Conservation (phyloP, 2,797 vertebrate species). For the Phalanger gymnotis region DNA sequence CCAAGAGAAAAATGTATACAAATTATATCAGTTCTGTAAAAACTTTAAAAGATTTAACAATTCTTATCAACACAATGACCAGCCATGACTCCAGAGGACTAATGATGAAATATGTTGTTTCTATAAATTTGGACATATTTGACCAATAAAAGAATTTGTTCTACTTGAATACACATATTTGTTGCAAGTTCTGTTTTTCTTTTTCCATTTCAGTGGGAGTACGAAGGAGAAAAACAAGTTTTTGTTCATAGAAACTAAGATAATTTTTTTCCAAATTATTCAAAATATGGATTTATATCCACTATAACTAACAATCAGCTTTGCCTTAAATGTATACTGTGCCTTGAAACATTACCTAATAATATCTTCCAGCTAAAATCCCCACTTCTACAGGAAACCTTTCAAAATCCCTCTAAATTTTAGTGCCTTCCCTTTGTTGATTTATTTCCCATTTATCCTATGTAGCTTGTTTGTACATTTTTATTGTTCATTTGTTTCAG, state of each 20-base stretch:
- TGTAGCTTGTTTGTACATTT: neutral
- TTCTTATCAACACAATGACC: neutral
- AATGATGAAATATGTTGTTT: neutral
- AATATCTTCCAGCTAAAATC: neutral
- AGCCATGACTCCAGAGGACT: neutral
- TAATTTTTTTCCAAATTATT: neutral
- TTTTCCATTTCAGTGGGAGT: neutral
- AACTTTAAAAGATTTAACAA: neutral
- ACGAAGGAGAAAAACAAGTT: neutral
- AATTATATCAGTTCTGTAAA: neutral
- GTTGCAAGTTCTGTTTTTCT: neutral
- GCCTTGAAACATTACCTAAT: neutral
- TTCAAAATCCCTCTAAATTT: neutral
- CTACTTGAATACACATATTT: neutral
- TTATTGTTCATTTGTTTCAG: neutral
- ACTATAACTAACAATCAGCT: neutral
- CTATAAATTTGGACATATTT: neutral
- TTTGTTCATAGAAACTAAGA: neutral
- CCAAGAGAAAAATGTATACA: neutral
- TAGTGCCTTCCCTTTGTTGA: neutral
- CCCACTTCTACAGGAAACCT: neutral
- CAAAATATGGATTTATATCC: neutral
- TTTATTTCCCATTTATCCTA: neutral
- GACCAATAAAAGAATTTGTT: neutral
- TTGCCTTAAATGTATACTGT: neutral